Conservation (phyloP, 2,888 invertebrate species). For the Plebejus melissa region DNA sequence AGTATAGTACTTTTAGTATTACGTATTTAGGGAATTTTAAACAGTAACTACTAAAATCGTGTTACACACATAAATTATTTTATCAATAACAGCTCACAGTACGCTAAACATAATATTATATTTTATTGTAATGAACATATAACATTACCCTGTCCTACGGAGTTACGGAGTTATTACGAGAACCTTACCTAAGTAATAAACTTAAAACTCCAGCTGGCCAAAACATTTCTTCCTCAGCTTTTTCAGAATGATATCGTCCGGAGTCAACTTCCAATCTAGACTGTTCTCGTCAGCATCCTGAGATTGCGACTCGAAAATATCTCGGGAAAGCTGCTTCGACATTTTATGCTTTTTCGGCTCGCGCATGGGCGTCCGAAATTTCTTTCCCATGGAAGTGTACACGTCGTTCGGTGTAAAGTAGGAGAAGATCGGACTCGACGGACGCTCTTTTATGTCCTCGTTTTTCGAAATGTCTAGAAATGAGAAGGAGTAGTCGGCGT, state of each 20-base stretch:
- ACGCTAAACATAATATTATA: constrained; percentile 1
- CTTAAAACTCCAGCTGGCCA: constrained; percentile 55
- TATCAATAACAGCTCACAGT: constrained; percentile 12
- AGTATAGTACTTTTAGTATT: constrained; percentile 25
- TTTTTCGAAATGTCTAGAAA: constrained; percentile 54
- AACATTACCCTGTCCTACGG: constrained; percentile 66
- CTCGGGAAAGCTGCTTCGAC: constrained; percentile 55
- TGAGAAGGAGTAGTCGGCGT: constrained; percentile 63
- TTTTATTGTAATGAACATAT: constrained; percentile 25
- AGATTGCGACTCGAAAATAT: constrained; percentile 65
- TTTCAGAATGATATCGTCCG: constrained; percentile 59
- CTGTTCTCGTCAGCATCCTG: constrained; percentile 53
- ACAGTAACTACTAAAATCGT: constrained; percentile 3
- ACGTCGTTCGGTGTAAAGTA: constrained; percentile 55
- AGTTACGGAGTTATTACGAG: constrained; percentile 42
- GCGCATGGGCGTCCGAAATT: constrained; percentile 55
- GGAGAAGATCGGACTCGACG: constrained; percentile 64
- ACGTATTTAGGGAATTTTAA: constrained; percentile 6
- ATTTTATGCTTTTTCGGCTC: constrained; percentile 38
- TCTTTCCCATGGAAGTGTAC: constrained; percentile 45
- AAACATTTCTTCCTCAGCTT: constrained; percentile 61
- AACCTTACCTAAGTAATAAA: constrained; percentile 39
- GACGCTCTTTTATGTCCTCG: constrained; percentile 52
- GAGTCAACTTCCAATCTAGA: constrained; percentile 59
- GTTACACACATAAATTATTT: constrained; percentile 19